Conservation (phyloP, 1,140 invertebrate species). For the Melitaea cinxia region DNA sequence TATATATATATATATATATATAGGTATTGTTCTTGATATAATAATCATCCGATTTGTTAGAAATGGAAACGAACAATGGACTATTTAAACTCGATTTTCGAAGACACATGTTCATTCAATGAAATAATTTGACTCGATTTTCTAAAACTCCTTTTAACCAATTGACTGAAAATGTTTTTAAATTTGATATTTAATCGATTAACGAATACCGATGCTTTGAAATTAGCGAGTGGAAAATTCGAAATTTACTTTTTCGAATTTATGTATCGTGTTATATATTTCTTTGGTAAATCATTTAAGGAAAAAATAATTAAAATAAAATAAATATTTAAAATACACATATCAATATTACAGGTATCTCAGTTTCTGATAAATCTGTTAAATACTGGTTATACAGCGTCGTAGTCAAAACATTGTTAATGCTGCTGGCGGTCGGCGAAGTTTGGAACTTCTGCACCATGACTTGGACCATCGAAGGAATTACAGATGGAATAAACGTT, state of each 20-base stretch:
- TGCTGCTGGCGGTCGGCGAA: slow-evolving; percentile 38
- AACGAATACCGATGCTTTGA: slow-evolving; percentile 50
- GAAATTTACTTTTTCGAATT: slow-evolving; percentile 58
- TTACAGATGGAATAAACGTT: slow-evolving; percentile 46
- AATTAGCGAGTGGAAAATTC: slow-evolving; percentile 47
- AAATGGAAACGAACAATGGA: slow-evolving; percentile 16
- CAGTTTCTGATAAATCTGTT: slow-evolving; percentile 35
- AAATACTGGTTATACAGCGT: slow-evolving; percentile 48
- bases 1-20: too few relatives aligned
- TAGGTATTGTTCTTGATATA: too few relatives aligned
- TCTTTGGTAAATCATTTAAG: slow-evolving; percentile 46
- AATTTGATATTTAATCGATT: slow-evolving; percentile 43
- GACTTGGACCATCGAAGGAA: slow-evolving; percentile 42
- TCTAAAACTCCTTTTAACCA: background rate
- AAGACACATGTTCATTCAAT: background rate
- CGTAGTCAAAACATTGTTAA: slow-evolving; percentile 34
- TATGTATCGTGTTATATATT: slow-evolving; percentile 54
- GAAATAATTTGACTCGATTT: background rate
- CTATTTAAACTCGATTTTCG: slow-evolving; percentile 6
- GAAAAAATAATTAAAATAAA: background rate
- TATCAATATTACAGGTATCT: slow-evolving; percentile 43
- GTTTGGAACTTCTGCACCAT: slow-evolving; percentile 46
- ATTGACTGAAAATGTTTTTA: slow-evolving; percentile 31
- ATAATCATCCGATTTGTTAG: background rate
- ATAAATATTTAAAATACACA: too few relatives aligned